These are phyloP conservation scores for Acanthurus leucopareius DNA, from an alignment of 2,797 vertebrate species.

Conservation along the genomic window DNA sequence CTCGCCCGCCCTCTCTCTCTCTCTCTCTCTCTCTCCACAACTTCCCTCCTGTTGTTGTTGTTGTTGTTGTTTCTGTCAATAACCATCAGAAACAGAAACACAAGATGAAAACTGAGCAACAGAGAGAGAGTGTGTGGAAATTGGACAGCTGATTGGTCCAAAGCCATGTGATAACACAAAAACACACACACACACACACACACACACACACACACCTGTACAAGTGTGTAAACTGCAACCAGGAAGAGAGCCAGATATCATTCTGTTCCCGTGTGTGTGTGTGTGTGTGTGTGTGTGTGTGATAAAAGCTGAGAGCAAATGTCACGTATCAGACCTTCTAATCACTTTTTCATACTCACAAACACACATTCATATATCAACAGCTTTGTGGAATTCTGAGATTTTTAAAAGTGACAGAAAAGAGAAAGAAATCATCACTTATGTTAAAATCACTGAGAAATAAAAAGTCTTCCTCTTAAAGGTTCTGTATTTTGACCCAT, in stretches of 20 bases:
- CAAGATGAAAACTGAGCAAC: conserved; percentile 22
- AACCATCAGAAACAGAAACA: conserved; percentile 68
- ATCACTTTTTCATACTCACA: conserved; percentile 67
- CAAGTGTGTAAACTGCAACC: conserved; percentile 15
- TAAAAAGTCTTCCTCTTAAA: no score
- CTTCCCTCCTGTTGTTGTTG: conserved; percentile 58
- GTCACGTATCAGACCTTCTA: conserved; percentile 71
- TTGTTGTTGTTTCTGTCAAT: conserved; percentile 67
- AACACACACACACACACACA: conserved; percentile 11
- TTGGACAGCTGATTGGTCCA: conserved; percentile 39
- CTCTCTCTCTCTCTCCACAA: conserved; percentile 11
- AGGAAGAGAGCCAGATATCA: conserved; percentile 28
- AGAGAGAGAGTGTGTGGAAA: neutral
- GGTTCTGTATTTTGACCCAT: no score
- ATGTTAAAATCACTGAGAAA: no score
- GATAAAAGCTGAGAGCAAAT: conserved; percentile 68
- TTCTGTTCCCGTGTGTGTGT: conserved; percentile 28
- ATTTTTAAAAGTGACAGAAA: no score
- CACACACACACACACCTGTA: conserved; percentile 16
- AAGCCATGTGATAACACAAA: conserved; percentile 17
- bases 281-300: conserved; percentile 38
- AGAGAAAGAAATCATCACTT: no score
- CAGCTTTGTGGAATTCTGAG: conserved; percentile 60
- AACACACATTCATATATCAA: conserved; percentile 45
- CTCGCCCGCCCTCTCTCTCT: conserved; percentile 5